Evolutionary conservation across 2,888 invertebrate species (phyloP), one percentile per base, ranked within the genome.

Genomic region (Myathropa florea): DNA sequence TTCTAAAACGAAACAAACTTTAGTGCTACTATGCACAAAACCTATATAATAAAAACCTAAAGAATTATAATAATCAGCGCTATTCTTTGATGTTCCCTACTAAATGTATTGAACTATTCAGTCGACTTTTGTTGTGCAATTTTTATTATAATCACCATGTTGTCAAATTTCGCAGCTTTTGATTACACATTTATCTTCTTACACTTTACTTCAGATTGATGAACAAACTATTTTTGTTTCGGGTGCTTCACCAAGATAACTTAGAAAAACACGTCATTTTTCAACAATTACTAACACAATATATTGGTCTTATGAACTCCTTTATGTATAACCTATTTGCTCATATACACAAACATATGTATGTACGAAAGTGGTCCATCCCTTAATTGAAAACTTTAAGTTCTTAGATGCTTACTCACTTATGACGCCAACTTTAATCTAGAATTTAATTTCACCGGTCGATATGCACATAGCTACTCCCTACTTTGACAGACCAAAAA

Each of bases 91-190:
- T 46, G 46, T 7, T 7, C 46, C 1, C 18, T 18, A 46, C 2
- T 18, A 33, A 18, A 46, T 46, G 18, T 7, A 18, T 46, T 18
- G 18, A 12, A 33, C 10, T 33, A 0, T 60, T 36, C 14, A 4
- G 4, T 23, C n/a, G 39, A 59, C 14, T n/a, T 26, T 57, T 18
- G n/a, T 46, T 33, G 61, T 80, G 84, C 71, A 84, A 55, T 80
- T 80, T 67, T 67, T 71, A 67, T 80, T 83, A 68, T 77, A 68
- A 73, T 76, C 78, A 73, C 83, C 63, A 64, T 78, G 75, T 80
- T 80, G 75, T 76, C 83, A 83, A 68, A 84, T 76, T 84, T 84
- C 80, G 61, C 33, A 67, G 33, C 57, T 61, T 71, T 65, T 39
- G 21, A 63, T 23, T 53, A 23, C 18, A 55, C 12, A 33, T 75